Percentiles rank a stretch among this genome's conserved stretches.
These are phyloP conservation scores for Agrochola lota DNA, from an alignment of 2,888 invertebrate genomes.

Conservation along the genomic window DNA sequence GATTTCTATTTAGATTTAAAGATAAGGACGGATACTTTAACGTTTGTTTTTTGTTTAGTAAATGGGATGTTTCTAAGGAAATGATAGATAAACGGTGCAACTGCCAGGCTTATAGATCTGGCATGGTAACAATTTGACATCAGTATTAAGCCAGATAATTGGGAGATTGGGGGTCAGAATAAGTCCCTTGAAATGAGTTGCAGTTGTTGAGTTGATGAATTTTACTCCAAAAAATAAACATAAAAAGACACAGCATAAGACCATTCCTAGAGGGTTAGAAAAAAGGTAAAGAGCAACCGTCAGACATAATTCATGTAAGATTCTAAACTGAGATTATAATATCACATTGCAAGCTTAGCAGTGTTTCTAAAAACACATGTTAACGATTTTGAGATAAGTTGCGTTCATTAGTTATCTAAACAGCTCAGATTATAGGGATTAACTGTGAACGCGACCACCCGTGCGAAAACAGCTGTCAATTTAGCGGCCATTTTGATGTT, in stretches of 20 bases:
- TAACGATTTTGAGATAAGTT: slow-evolving; percentile 65
- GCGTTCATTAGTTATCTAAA: slow-evolving; percentile 82
- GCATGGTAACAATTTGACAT: not conserved
- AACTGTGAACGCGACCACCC: slow-evolving; percentile 81
- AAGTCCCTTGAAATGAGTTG: not conserved
- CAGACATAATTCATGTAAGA: slow-evolving; percentile 52
- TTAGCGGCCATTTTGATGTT: slow-evolving; percentile 66
- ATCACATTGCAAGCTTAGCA: slow-evolving; percentile 53
- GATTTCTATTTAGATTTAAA: slow-evolving; percentile 65
- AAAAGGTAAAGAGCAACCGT: slow-evolving; percentile 14
- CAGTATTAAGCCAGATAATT: not conserved
- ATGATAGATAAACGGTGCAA: slow-evolving; percentile 1
- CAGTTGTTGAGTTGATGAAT: not conserved
- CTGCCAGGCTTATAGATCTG: not conserved
- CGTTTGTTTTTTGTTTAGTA: slow-evolving; percentile 35
- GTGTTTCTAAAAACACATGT: slow-evolving; percentile 62
- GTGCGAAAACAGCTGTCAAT: slow-evolving; percentile 80
- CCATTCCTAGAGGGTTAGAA: not conserved
- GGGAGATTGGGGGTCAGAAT: not conserved
- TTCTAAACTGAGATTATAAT: slow-evolving; percentile 56
- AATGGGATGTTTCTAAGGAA: slow-evolving; percentile 13
- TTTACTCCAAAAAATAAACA: not conserved
- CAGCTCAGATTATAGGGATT: slow-evolving; percentile 81
- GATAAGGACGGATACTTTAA: slow-evolving; percentile 43
- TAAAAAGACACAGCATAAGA: not conserved